Conservation (phyloP, 2,113 vertebrate genomes). For the Colius striatus region DNA sequence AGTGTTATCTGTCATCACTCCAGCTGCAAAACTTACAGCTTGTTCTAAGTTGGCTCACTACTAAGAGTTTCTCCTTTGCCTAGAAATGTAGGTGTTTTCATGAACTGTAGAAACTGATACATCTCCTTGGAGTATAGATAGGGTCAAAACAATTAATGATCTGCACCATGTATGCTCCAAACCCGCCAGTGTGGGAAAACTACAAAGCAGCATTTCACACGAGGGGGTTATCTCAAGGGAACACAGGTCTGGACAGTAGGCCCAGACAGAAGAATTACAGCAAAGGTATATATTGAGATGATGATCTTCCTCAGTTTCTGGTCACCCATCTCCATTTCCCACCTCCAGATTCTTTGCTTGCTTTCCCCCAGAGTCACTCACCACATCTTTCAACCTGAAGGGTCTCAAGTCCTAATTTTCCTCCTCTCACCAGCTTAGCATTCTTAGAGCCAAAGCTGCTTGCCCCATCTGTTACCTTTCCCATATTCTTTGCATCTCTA, state of each 20-base stretch:
- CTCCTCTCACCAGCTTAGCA: not conserved
- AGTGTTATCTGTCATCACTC: not conserved
- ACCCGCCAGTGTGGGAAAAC: not conserved
- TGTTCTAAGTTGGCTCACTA: not conserved
- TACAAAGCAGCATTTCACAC: not conserved
- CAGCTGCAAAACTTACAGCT: not conserved
- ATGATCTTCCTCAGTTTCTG: not conserved
- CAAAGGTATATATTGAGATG: not conserved
- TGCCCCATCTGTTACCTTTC: not conserved
- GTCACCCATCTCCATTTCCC: not conserved
- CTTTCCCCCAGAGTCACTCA: not conserved
- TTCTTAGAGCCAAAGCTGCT: not conserved
- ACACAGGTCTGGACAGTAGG: not conserved
- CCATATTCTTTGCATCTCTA: not conserved
- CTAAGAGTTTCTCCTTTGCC: not conserved
- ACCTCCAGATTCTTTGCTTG: not conserved
- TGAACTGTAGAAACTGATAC: not conserved
- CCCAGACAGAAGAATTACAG: not conserved
- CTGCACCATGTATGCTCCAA: rapidly evolving
- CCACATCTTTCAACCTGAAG: not conserved
- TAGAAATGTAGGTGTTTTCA: not conserved
- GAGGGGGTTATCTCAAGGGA: not conserved
- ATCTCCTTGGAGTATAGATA: not conserved
- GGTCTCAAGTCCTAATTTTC: not conserved
- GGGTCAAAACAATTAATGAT: not conserved